phyloP scores from a whole-genome alignment of 2,888 invertebrate species.

The Peribatodes rhomboidaria region DNA sequence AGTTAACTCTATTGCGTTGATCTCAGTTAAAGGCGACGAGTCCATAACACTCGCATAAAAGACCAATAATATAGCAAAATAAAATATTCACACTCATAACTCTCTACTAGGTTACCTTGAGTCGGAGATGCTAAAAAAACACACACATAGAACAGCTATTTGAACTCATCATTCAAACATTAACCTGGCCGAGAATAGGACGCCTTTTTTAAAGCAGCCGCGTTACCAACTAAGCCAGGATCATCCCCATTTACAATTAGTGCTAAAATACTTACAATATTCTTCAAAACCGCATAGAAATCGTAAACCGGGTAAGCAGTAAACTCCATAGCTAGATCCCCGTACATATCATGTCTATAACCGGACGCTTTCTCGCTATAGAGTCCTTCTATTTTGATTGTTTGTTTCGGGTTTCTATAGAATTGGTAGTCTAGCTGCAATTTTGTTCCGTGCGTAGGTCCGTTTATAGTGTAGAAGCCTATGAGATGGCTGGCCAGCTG shows the following conservation, averaged over 20 bases:
- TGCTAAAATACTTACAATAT: slow-evolving; percentile 84
- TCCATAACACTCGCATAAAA: too few species aligned
- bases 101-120: too few species aligned
- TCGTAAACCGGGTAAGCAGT: slow-evolving; percentile 92
- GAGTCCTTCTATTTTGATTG: slow-evolving; percentile 80
- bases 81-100: too few species aligned
- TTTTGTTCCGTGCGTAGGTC: slow-evolving; percentile 85
- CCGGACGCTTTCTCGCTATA: slow-evolving; percentile 86
- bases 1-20: too few species aligned
- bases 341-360: slow-evolving; percentile 87
- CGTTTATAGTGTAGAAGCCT: slow-evolving; percentile 89
- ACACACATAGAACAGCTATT: too few species aligned
- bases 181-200: too few species aligned
- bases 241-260: neutral
- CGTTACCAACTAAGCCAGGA: too few species aligned
- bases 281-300: slow-evolving; percentile 88
- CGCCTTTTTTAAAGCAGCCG: too few species aligned
- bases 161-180: too few species aligned
- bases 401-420: slow-evolving; percentile 84
- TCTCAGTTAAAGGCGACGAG: too few species aligned
- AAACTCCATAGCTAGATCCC: slow-evolving; percentile 89
- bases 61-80: too few species aligned
- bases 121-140: too few species aligned
- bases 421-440: slow-evolving; percentile 90
- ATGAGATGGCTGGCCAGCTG: slow-evolving; percentile 90